phyloP scores from a whole-genome alignment of 2,113 vertebrate species.

The Fregata magnificens region DNA sequence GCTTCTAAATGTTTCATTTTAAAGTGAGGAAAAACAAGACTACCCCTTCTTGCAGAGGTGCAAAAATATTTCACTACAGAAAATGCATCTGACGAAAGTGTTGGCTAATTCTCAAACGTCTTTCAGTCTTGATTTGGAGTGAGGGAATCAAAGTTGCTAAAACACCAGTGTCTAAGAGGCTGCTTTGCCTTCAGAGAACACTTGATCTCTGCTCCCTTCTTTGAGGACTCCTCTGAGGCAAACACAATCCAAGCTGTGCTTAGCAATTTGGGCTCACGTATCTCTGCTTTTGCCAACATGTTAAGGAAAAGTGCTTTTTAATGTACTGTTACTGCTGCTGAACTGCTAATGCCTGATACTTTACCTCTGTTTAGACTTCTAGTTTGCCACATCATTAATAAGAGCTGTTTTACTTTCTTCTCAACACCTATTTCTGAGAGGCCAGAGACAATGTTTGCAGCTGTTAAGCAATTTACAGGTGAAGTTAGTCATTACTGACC shows the following conservation, averaged over 20 bases:
- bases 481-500: not conserved
- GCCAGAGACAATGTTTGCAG: not conserved
- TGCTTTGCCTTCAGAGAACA: not conserved
- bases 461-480: not conserved
- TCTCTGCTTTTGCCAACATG: not conserved
- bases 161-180: not conserved
- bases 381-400: not conserved
- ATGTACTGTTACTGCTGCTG: not conserved
- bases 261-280: not conserved
- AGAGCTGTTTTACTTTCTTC: not conserved
- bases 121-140: not conserved
- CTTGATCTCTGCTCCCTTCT: not conserved
- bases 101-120: not conserved
- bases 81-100: not conserved
- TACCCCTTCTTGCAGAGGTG: fast-evolving
- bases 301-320: not conserved
- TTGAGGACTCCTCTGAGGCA: not conserved
- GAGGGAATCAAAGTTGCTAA: not conserved
- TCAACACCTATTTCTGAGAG: not conserved
- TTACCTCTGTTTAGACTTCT: not conserved
- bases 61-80: not conserved
- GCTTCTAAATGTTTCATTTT: not conserved
- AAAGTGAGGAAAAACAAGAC: not conserved
- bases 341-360: not conserved
- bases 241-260: not conserved